Evolutionary conservation across 2,888 invertebrate species (phyloP).

Genomic region (Cephus sareptanus): DNA sequence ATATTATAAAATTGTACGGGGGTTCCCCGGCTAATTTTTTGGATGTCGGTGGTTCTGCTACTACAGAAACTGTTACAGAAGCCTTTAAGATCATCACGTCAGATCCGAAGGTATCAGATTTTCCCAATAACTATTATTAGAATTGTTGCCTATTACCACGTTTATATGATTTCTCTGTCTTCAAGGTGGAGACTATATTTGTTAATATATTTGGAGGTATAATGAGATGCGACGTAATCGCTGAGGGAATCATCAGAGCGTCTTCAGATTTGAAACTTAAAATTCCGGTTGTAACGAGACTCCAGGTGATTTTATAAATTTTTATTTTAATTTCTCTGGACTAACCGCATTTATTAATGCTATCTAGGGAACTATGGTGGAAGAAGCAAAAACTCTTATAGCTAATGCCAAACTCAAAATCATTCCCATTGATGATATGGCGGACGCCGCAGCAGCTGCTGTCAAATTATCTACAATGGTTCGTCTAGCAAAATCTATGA

Average conservation of each 20-base stretch:
- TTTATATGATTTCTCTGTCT: constrained; percentile 13
- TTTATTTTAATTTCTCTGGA: background rate
- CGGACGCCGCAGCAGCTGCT: constrained; percentile 37
- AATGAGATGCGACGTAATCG: constrained; percentile 73
- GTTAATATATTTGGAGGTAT: constrained; percentile 76
- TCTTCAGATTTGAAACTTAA: constrained; percentile 68
- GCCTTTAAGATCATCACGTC: constrained; percentile 72
- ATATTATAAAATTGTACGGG: constrained; percentile 72
- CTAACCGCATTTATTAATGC: background rate
- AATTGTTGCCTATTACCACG: background rate
- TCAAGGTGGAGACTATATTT: constrained; percentile 71
- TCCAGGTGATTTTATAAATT: constrained; percentile 63
- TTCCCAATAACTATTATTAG: background rate
- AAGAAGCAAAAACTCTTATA: constrained; percentile 39
- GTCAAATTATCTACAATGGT: constrained; percentile 41
- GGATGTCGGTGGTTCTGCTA: constrained; percentile 73
- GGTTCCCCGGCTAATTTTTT: constrained; percentile 73
- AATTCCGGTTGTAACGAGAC: constrained; percentile 70
- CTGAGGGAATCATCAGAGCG: constrained; percentile 71
- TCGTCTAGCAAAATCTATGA: constrained; percentile 32
- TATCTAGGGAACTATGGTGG: constrained; percentile 77
- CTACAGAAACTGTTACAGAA: constrained; percentile 68
- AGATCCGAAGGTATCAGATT: constrained; percentile 66
- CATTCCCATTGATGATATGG: constrained; percentile 43
- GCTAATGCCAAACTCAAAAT: constrained; percentile 40